Base-by-base conservation (phyloP, 1,140 invertebrate genomes). In the Trissolcus basalis region DNA sequence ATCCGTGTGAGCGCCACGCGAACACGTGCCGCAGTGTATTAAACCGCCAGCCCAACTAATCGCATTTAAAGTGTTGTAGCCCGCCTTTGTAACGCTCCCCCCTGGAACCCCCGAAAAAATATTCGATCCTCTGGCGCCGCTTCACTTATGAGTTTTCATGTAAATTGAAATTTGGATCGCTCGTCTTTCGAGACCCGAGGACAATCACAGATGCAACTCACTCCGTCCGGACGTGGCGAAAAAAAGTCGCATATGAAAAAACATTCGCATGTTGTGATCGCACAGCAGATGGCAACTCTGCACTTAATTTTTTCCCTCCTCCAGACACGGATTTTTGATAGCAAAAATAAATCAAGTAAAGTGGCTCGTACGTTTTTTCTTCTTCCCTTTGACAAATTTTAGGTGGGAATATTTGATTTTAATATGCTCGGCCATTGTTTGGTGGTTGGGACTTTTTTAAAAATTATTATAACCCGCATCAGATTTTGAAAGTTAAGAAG, bases 1-100 rank as follows among this genome's bases (percentile, higher is more conserved):
- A 87, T 88, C 86, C 85, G 80, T 80, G 80, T 79, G 82, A 81
- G 82, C 81, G 82, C 86, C 81, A 83, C 82, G 76, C 76, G 76
- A 82, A 82, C 87, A 88, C 86, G 87, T 88, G 87, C 80, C 81
- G 45, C 59, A 56, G 27, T 76, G 61, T 78, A 78, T 80, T 80
- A 81, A 63, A 76, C 60, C 19, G 19, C 35, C 41, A 50, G 65
- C 58, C 41, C 64, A 77, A 74, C 80, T 87, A 86, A 87, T 87
- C 85, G 82, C 80, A 81, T 87, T 87, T 86, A 85, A 87, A 86
- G 81, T 81, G 58, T 27, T 45, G 50, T 32, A 47, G 19, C 64
- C 68, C 59, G 51, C 65, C 71, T 76, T 53, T 45, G 67, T 55
- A 48, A 67, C 19, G 35, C 64, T 58, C 53, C 44, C 67, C 50